These are phyloP conservation scores for Syrphus vitripennis DNA, from an alignment of 2,888 invertebrate genomes.

Conservation along the genomic window DNA sequence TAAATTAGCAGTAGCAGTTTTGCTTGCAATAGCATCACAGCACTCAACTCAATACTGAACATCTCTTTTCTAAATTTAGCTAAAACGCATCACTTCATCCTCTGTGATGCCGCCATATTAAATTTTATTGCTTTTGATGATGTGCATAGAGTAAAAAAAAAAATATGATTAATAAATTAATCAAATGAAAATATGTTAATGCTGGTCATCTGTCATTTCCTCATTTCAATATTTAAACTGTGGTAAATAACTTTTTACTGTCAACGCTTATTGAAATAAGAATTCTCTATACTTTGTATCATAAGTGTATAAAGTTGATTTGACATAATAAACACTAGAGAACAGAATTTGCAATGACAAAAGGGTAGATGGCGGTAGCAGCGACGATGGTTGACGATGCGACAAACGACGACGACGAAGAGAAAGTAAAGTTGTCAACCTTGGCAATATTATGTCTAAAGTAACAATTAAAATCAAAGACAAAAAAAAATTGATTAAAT, in stretches of 20 bases:
- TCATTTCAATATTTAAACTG: neutral
- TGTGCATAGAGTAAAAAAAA: neutral
- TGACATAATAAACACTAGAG: neutral
- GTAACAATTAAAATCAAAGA: conserved; percentile 23
- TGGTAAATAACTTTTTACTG: neutral
- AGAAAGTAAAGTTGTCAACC: conserved; percentile 65
- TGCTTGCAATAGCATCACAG: conserved; percentile 7
- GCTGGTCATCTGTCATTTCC: conserved; percentile 7
- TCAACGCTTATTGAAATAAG: neutral
- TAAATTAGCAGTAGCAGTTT: conserved; percentile 39
- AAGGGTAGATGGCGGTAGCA: neutral
- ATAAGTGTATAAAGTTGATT: neutral
- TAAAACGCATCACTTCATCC: conserved; percentile 36
- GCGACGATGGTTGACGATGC: neutral
- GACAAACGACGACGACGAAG: neutral
- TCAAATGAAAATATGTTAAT: neutral
- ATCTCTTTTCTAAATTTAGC: conserved; percentile 49
- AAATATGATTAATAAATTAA: no score
- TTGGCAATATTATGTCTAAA: conserved; percentile 40
- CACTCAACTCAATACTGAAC: neutral
- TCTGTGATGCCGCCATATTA: neutral
- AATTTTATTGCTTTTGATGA: neutral
- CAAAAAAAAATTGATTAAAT: neutral
- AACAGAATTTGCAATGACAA: conserved; percentile 31
- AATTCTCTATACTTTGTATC: neutral